Conservation (phyloP, 2,113 vertebrate genomes). For the Dasyurus viverrinus region DNA sequence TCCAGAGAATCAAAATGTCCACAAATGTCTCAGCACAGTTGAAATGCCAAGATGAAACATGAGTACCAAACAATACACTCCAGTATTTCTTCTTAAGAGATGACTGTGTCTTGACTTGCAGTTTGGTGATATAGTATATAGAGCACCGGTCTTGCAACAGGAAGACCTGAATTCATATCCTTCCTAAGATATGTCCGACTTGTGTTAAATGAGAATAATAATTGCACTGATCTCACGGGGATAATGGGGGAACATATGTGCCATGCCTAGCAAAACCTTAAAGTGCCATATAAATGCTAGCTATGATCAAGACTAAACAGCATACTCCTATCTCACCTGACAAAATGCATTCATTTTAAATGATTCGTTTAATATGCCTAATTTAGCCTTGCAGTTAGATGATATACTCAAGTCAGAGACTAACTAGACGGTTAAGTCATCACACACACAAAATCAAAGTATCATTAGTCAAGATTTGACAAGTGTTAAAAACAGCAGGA, state of each 20-base stretch:
- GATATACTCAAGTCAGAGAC: slow-evolving; percentile 41
- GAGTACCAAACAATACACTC: slow-evolving; percentile 16
- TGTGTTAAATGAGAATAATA: not conserved
- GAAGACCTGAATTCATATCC: not conserved
- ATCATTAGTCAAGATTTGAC: slow-evolving; percentile 42
- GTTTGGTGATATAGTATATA: slow-evolving; percentile 12
- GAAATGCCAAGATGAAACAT: slow-evolving; percentile 51
- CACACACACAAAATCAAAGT: slow-evolving; percentile 18
- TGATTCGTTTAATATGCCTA: slow-evolving; percentile 49
- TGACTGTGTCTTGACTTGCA: slow-evolving; percentile 26
- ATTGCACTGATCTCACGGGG: not conserved
- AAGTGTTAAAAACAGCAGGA: slow-evolving; percentile 30
- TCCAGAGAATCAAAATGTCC: slow-evolving; percentile 37
- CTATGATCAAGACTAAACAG: not conserved
- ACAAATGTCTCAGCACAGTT: slow-evolving; percentile 16
- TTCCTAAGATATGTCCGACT: not conserved
- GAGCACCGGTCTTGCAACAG: not conserved
- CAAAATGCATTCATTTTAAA: slow-evolving; percentile 51
- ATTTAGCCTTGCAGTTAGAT: slow-evolving; percentile 52
- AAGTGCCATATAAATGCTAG: not conserved
- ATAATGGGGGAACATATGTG: not conserved
- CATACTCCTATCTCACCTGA: slow-evolving; percentile 26
- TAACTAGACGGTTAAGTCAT: slow-evolving; percentile 52
- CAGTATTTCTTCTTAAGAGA: not conserved
- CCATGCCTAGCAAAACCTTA: not conserved